Evolutionary conservation across 2,888 invertebrate species (phyloP).

Genomic region (Pegoplata infirma): DNA sequence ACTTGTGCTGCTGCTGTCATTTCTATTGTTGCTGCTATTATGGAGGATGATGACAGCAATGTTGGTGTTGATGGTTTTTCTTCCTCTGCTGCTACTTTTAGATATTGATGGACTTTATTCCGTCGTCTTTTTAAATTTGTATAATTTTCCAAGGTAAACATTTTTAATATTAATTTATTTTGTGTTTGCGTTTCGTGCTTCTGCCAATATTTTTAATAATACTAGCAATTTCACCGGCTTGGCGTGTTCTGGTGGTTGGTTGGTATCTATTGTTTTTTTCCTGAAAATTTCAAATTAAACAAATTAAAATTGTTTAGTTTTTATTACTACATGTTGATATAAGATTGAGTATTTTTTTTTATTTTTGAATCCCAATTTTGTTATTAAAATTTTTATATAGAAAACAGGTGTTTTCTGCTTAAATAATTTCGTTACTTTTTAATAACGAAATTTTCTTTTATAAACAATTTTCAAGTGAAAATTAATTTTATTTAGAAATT

Average conservation of each 20-base stretch:
- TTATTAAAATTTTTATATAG: neutral
- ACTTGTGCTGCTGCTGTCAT: conserved; percentile 20
- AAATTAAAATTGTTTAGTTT: neutral
- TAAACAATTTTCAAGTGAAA: neutral
- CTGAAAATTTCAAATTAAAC: neutral
- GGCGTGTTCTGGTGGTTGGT: too few species aligned
- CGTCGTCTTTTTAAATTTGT: conserved; percentile 43
- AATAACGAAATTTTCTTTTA: neutral
- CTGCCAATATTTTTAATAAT: neutral
- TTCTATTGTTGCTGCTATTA: too few species aligned
- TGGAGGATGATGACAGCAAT: conserved; percentile 1
- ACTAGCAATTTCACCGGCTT: neutral
- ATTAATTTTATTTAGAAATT: neutral
- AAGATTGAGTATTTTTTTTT: neutral
- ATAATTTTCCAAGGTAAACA: conserved; percentile 55
- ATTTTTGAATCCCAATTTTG: neutral
- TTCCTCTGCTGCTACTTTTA: conserved; percentile 18
- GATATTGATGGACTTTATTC: conserved; percentile 31
- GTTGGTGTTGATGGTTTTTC: conserved; percentile 27
- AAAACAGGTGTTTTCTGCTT: neutral
- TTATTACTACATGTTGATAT: neutral
- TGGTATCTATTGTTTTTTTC: neutral
- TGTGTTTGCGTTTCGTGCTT: neutral
- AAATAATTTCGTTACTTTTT: neutral
- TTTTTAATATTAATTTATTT: conserved; percentile 31